These are phyloP conservation scores for Bellardia bayeri DNA, from an alignment of 2,888 invertebrate genomes.

Conservation along the genomic window DNA sequence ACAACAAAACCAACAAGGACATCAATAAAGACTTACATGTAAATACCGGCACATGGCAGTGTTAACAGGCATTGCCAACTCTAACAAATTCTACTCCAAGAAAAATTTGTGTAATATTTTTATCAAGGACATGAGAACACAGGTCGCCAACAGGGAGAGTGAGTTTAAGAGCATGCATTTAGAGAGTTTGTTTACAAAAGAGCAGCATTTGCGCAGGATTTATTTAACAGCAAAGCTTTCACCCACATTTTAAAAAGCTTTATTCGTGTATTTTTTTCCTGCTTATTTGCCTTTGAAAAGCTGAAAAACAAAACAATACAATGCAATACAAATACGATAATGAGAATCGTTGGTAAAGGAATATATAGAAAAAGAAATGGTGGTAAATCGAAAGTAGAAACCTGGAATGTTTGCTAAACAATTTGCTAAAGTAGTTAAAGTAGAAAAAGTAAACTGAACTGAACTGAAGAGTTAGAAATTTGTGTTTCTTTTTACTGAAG, in stretches of 20 bases:
- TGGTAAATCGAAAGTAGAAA: not conserved
- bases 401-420: not conserved
- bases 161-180: not conserved
- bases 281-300: not conserved
- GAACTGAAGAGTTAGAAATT: not conserved
- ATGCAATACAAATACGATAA: not conserved
- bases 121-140: constrained; percentile 70
- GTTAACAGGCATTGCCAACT: constrained; percentile 58
- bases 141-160: not conserved
- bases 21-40: constrained; percentile 11
- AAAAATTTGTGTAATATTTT: constrained; percentile 18
- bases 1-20: constrained; percentile 22
- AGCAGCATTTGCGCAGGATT: constrained; percentile 57
- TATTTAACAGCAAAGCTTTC: constrained; percentile 70
- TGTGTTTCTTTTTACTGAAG: not conserved
- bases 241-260: constrained; percentile 73
- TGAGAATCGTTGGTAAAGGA: not conserved
- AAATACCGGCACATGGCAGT: constrained; percentile 68
- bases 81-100: not conserved
- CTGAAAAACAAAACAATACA: not conserved
- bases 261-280: not conserved
- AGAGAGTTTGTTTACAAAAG: constrained; percentile 53
- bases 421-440: not conserved
- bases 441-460: not conserved
- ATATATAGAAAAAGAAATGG: not conserved